Base-by-base conservation (phyloP, 2,113 vertebrate species). In the Zeus faber region DNA sequence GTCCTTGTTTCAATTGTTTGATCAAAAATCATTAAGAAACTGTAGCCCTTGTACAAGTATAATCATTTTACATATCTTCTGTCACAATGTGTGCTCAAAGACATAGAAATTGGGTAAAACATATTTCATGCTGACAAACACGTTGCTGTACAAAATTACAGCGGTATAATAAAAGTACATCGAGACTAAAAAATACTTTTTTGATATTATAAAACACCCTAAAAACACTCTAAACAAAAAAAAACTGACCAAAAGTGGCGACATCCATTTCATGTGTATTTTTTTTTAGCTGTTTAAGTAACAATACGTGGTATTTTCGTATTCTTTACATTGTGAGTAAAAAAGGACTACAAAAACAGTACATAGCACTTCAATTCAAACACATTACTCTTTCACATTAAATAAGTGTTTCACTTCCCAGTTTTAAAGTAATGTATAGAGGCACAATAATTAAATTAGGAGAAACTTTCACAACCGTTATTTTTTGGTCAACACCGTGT, bases 341-440 rank as follows among this genome's bases (percentile, higher is more conserved):
- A 75, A 70, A 67, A 74, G 74, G 76, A 78, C 67, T 84, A 85
- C 80, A 85, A 88, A 84, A 89, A 88, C 85, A 72, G 76, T 87
- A 90, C 85, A 87, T 80, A 86, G 87, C 88, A 90, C 90, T 88
- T 87, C 14, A 70, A 70, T 78, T 74, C 80, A 89, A 88, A 89
- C 77, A 88, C 88, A 62, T 76, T 74, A 86, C 81, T 78, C 58
- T 65, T 80, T 77, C 65, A 88, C 81, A 74, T 85, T 72, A 70
- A 78, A 72, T 74, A 65, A 60, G 61, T 77, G 55, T 78, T 76
- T 82, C 75, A 74, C 81, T 82, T 81, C 66, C 81, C 51, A 58
- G 65, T 64, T 69, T 73, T 72, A 82, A 80, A 87, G 77, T 84
- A 76, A 71, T 65, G 60, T 70, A 63, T 74, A 70, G 73, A 90